Conservation (phyloP, 2,888 invertebrate species). For the Himalopsyche kuldschensis region DNA sequence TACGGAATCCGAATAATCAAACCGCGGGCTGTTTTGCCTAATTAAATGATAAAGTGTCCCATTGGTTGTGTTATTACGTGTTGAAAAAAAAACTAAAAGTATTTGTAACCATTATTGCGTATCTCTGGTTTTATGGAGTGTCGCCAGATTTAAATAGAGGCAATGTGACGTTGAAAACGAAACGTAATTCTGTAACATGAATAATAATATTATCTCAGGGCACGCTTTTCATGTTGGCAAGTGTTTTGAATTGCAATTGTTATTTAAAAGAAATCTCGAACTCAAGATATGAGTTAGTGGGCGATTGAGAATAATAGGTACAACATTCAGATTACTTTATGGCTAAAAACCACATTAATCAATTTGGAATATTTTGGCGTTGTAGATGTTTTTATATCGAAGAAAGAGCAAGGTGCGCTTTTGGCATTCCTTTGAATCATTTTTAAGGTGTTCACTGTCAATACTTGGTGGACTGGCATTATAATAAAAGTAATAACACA, state of each 20-base stretch:
- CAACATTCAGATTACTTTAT: neutral
- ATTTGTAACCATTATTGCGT: too few relatives aligned
- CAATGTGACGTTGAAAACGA: neutral
- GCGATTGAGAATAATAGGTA: neutral
- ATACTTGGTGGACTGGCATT: too few relatives aligned
- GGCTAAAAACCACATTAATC: neutral
- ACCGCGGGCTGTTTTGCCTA: too few relatives aligned
- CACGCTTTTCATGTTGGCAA: neutral
- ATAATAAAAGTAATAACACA: too few relatives aligned
- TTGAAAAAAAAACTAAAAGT: too few relatives aligned
- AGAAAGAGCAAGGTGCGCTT: too few relatives aligned
- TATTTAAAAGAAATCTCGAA: neutral
- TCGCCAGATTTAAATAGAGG: neutral
- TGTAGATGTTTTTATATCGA: too few relatives aligned
- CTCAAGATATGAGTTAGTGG: neutral
- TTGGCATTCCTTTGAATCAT: too few relatives aligned
- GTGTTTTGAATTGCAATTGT: neutral
- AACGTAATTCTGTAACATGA: neutral
- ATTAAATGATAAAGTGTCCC: too few relatives aligned
- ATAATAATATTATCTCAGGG: neutral
- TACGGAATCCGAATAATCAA: too few relatives aligned
- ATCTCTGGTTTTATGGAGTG: neutral
- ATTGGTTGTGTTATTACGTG: too few relatives aligned
- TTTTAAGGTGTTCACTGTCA: too few relatives aligned
- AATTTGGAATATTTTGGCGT: neutral